These are phyloP conservation scores for Schizopygopsis malacanthus DNA, from an alignment of 2,797 vertebrate genomes.

Conservation along the genomic window DNA sequence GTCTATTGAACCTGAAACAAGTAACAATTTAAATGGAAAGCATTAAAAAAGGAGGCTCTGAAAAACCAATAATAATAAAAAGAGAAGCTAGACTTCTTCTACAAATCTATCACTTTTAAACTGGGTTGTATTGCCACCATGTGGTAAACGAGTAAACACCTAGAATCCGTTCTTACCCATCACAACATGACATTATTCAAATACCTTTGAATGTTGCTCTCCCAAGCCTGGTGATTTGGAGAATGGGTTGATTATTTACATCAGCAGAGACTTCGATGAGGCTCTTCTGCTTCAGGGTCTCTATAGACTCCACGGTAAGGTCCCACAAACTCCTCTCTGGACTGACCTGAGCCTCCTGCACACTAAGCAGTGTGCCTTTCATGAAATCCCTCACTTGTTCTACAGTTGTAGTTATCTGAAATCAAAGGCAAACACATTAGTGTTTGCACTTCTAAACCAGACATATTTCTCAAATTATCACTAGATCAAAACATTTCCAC, in stretches of 20 bases:
- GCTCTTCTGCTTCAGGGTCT: constrained; percentile 79
- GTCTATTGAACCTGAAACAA: constrained; percentile 87
- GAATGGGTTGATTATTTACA: constrained; percentile 44
- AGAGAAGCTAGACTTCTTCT: not conserved
- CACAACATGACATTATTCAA: not conserved
- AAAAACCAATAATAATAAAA: not conserved
- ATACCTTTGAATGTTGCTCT: constrained; percentile 90
- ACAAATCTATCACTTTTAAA: not conserved
- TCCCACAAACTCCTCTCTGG: constrained; percentile 80
- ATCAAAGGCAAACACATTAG: not conserved
- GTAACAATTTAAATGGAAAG: not conserved
- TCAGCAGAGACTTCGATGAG: constrained; percentile 74
- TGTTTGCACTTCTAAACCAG: not conserved
- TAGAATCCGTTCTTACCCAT: not conserved
- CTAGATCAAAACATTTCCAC: constrained; percentile 12
- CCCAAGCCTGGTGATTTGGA: constrained; percentile 87
- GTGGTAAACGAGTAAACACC: not conserved
- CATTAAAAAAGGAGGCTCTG: not conserved
- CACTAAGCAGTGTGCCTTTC: constrained; percentile 82
- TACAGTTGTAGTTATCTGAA: constrained; percentile 82
- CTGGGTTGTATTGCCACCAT: not conserved
- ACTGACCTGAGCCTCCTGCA: constrained; percentile 83
- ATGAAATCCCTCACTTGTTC: constrained; percentile 82
- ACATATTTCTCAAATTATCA: not conserved
- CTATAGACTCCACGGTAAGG: constrained; percentile 73